phyloP scores from a whole-genome alignment of 1,140 invertebrate species.

The Drosophila ogumai region DNA sequence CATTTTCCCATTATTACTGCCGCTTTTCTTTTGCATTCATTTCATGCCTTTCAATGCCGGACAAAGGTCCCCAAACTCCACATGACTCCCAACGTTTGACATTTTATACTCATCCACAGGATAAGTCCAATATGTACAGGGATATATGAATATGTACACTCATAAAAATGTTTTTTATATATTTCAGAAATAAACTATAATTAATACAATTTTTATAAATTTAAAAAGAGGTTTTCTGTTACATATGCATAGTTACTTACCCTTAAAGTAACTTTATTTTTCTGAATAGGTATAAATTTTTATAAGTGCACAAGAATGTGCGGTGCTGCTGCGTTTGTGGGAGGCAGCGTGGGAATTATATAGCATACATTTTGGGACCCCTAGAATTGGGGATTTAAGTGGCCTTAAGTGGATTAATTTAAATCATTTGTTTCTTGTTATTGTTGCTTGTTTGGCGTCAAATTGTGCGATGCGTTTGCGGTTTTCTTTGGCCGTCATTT shows the following conservation, averaged over 20 bases:
- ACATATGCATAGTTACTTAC: too few relatives aligned
- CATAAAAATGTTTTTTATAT: too few relatives aligned
- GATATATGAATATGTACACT: background rate
- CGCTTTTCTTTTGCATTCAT: slow-evolving; percentile 12
- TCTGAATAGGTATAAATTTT: too few relatives aligned
- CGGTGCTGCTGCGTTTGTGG: background rate
- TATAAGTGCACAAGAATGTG: background rate
- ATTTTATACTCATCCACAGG: slow-evolving; percentile 38
- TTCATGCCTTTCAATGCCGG: slow-evolving; percentile 7
- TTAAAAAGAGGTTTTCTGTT: too few relatives aligned
- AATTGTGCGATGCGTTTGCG: slow-evolving; percentile 51
- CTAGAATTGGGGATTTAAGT: slow-evolving; percentile 52
- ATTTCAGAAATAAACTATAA: too few relatives aligned
- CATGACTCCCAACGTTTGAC: slow-evolving; percentile 21
- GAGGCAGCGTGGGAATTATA: slow-evolving; percentile 13
- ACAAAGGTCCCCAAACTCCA: slow-evolving; percentile 1
- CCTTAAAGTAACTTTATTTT: too few relatives aligned
- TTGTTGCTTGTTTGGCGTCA: slow-evolving; percentile 43
- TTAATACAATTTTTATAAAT: too few relatives aligned
- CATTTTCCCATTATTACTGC: slow-evolving; percentile 16
- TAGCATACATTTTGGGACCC: slow-evolving; percentile 36
- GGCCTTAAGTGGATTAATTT: slow-evolving; percentile 78
- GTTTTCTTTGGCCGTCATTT: slow-evolving; percentile 43
- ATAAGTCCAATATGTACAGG: slow-evolving; percentile 7
- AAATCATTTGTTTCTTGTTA: slow-evolving; percentile 69